A percentile compares a stretch with the other conserved stretches of the same genome.
phyloP scores from a whole-genome alignment of 2,888 invertebrate genomes.

The Cephus sareptanus region DNA sequence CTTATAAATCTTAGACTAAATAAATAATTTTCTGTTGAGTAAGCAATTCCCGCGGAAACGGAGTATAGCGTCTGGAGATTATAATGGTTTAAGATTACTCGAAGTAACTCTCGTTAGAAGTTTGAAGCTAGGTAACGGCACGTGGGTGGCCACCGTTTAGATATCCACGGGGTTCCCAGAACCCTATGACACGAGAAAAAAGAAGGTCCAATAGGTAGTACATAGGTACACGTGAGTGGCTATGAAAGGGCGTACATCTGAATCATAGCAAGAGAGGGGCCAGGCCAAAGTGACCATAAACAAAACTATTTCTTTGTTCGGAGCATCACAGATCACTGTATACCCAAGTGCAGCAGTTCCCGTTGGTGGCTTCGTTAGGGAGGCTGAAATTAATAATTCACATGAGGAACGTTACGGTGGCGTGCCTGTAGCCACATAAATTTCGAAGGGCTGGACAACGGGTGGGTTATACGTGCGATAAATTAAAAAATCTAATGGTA shows the following conservation, averaged over 20 bases:
- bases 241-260: conserved; percentile 36
- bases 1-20: neutral
- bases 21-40: neutral
- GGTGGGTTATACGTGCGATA: neutral
- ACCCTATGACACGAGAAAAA: conserved; percentile 17
- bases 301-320: conserved; percentile 1
- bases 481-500: neutral
- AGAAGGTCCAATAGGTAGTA: conserved; percentile 30
- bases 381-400: neutral
- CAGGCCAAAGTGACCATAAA: neutral
- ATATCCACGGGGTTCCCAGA: conserved; percentile 32
- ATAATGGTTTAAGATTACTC: conserved; percentile 49
- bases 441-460: neutral
- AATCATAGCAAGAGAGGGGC: conserved; percentile 22
- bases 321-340: neutral
- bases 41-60: neutral
- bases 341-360: neutral
- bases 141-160: conserved; percentile 52
- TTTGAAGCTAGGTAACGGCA: conserved; percentile 39
- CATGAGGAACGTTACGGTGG: neutral
- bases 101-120: conserved; percentile 43
- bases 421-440: neutral
- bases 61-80: neutral
- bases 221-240: conserved; percentile 26
- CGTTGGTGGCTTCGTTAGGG: neutral